Base-by-base conservation (phyloP, 2,113 vertebrate genomes). In the Eptesicus fuscus region DNA sequence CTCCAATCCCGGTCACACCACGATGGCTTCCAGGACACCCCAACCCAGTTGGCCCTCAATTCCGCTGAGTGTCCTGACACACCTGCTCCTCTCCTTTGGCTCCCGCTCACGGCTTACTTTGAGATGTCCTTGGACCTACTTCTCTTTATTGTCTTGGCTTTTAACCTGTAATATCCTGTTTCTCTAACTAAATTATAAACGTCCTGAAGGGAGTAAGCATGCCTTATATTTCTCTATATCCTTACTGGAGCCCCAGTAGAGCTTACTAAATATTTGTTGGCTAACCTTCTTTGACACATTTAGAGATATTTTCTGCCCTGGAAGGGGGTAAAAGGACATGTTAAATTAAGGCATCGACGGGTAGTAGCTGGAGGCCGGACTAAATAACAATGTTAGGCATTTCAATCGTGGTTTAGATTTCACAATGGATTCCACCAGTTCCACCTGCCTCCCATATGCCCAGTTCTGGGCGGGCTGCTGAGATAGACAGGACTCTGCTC, bases 231-330 rank as follows among this genome's bases (percentile, higher is more conserved):
- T 87, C 76, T 77, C 69, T 78, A 49, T 53, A 74, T 14, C 70
- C 32, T 83, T 56, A 1, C 1, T 40, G 53, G 30, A 79, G 42
- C n/a, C 61, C 28, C 7, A 25, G 30, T 28, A 69, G 59, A 93
- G 53, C 78, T 78, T 95, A 80, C 88, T 83, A 94, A 82, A 63
- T 94, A 94, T 85, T 94, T 88, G 91, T 51, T 56, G 77, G 77
- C 42, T 90, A 9, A 73, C 77, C 47, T 78, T 67, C 42, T 84
- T 86, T 88, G 47, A 69, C 83, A 86, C 74, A 95, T 96, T 96
- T 70, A 37, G 6, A 78, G 61, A 88, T 51, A 51, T 84, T 30
- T 93, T 77, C 67, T 92, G 76, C 49, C 77, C 82, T 49, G 20
- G 88, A 95, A 95, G 73, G 0, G 30, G 56, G 65, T 73, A 73